Conservation (phyloP, 1,140 invertebrate genomes). For the Matsumurasca onukii region DNA sequence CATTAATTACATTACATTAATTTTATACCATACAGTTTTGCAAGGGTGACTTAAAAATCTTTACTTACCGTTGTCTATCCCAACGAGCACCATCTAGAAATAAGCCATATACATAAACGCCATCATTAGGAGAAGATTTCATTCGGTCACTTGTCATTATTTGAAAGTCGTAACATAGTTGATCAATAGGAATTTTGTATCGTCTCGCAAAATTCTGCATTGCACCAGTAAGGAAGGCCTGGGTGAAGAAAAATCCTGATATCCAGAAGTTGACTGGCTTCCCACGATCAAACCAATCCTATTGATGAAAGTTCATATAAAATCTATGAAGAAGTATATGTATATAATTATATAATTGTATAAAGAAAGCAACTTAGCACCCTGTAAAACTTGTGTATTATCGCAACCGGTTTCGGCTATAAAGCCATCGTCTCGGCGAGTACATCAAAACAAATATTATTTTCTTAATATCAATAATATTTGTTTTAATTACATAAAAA, state of each 20-base stretch:
- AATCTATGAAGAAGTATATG: too few species aligned
- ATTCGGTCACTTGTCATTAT: slow-evolving; percentile 52
- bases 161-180: slow-evolving; percentile 78
- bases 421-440: too few species aligned
- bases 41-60: too few species aligned
- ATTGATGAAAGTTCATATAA: slow-evolving; percentile 33
- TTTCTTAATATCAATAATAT: too few species aligned
- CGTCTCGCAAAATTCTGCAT: slow-evolving; percentile 90
- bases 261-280: slow-evolving; percentile 88
- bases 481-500: too few species aligned
- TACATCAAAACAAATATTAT: too few species aligned
- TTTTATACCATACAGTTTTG: too few species aligned
- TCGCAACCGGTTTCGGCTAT: too few species aligned
- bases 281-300: slow-evolving; percentile 75
- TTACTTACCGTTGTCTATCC: slow-evolving; percentile 57
- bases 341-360: too few species aligned
- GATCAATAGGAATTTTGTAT: slow-evolving; percentile 85
- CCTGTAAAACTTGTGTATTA: too few species aligned
- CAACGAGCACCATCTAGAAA: slow-evolving; percentile 85
- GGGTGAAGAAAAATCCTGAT: slow-evolving; percentile 93
- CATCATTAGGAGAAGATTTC: slow-evolving; percentile 60
- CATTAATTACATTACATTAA: too few species aligned
- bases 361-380: too few species aligned
- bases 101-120: slow-evolving; percentile 80
- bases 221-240: slow-evolving; percentile 89